Conservation (phyloP, 2,888 invertebrate species). For the Heliconius hortense region DNA sequence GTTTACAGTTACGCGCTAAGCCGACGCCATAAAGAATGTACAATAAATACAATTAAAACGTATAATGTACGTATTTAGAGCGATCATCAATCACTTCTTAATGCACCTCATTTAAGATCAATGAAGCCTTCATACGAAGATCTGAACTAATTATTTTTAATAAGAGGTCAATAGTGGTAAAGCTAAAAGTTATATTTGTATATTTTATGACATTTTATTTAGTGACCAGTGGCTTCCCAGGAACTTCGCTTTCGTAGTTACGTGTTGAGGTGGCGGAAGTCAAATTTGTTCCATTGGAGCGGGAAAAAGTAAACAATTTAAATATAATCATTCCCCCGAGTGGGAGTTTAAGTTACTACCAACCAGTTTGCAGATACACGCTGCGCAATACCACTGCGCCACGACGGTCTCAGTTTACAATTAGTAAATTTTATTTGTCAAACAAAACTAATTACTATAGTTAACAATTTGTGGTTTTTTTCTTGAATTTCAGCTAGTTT, state of each 20-base stretch:
- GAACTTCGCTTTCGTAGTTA: background rate
- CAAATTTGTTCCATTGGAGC: no score
- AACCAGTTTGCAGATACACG: no score
- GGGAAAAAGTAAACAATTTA: background rate
- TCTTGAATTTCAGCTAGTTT: no score
- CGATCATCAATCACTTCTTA: constrained; percentile 65
- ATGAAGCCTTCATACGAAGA: constrained; percentile 58
- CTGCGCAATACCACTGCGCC: no score
- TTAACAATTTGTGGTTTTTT: no score
- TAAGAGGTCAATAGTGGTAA: constrained; percentile 48
- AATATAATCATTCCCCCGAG: no score
- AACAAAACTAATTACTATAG: no score
- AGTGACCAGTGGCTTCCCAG: background rate
- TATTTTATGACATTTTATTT: background rate
- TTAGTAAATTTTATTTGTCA: no score
- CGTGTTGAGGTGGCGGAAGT: no score
- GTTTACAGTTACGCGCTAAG: no score
- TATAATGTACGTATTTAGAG: constrained; percentile 51
- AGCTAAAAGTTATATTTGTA: constrained; percentile 4
- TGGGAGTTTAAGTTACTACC: no score
- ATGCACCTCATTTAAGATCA: constrained; percentile 66
- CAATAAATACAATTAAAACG: constrained; percentile 22
- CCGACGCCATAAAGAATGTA: constrained; percentile 11
- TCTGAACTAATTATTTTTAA: constrained; percentile 60
- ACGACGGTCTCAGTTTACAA: no score